Evolutionary conservation across 2,888 invertebrate species (phyloP), one percentile per base, ranked within the genome.

Genomic region (Chelonus formosanus): DNA sequence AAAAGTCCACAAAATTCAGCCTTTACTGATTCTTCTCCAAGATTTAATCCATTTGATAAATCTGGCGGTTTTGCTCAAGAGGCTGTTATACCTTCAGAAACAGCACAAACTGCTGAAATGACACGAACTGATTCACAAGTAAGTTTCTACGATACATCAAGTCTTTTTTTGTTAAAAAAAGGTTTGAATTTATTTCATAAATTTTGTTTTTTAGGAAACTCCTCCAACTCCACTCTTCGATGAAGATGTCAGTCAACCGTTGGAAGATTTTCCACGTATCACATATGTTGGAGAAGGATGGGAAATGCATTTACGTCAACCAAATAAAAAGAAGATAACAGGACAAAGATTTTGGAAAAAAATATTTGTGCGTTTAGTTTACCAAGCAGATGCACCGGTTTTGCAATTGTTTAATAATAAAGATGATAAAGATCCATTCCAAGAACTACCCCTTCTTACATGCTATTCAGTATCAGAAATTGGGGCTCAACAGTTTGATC

Each of bases 321-420:
- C 97, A 2, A 95, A 95, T 81, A 97, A 97, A 84, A 97, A 97
- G 88, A 97, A 96, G 84, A 95, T 96, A 69, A 96, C 96, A 0
- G 96, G 95, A 0, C 95, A 96, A 81, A 88, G 94, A 74, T 97
- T 95, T 85, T 99, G 99, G 99, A 98, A 98, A 86, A 96, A 98
- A 84, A 92, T 97, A 65, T 96, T 91, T 83, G 93, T 98, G 4
- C 91, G 91, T 66, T 81, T 98, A 65, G 89, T 90, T 7, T 86
- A 87, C 75, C 93, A 92, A 81, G 92, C 90, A 63, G 95, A 95
- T 79, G 92, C 90, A 76, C 93, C 95, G 0, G 91, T 93, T 53
- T 88, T 98, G 67, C 96, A 96, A 84, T 86, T 98, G 65, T 94
- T 89, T 80, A 94, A 94, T 83, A 90, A 90, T 74, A 89, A 90